Evolutionary conservation across 1,140 invertebrate species (phyloP).

Genomic region (Holcopasites calliopsidis): DNA sequence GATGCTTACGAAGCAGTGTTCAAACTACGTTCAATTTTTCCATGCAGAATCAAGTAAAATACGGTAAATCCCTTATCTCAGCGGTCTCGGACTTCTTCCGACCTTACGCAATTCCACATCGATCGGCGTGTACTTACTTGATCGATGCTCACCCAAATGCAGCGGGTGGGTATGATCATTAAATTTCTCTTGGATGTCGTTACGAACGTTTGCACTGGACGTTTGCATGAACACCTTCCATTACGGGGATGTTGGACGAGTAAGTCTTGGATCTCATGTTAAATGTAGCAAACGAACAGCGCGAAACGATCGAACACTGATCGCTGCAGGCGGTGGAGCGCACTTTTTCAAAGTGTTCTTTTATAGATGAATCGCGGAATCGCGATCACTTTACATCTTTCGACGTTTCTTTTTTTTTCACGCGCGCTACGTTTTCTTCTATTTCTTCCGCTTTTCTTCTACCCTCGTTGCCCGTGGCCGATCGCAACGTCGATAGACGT

Average conservation of each 20-base stretch:
- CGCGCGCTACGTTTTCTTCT: background rate
- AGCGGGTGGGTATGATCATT: constrained; percentile 46
- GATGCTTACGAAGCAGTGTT: no score
- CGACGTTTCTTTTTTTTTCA: background rate
- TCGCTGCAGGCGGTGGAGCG: background rate
- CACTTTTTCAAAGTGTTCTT: background rate
- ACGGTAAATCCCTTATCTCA: no score
- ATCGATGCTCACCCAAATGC: constrained; percentile 63
- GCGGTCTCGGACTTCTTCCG: background rate
- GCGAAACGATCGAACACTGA: background rate
- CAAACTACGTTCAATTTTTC: no score
- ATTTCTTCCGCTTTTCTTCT: background rate
- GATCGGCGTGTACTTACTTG: constrained; percentile 47
- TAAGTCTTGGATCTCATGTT: constrained; percentile 13
- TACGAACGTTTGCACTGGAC: constrained; percentile 23
- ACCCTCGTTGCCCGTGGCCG: background rate
- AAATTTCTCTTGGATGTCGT: constrained; percentile 63
- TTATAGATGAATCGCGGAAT: background rate
- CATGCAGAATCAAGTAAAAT: no score
- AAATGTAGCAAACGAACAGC: background rate
- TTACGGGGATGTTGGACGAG: constrained; percentile 1
- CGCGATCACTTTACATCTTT: constrained; percentile 7
- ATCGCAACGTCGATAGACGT: constrained; percentile 48
- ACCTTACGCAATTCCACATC: constrained; percentile 49
- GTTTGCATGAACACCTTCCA: constrained; percentile 14